Conservation (phyloP, 2,113 vertebrate genomes). For the Haemorhous mexicanus region DNA sequence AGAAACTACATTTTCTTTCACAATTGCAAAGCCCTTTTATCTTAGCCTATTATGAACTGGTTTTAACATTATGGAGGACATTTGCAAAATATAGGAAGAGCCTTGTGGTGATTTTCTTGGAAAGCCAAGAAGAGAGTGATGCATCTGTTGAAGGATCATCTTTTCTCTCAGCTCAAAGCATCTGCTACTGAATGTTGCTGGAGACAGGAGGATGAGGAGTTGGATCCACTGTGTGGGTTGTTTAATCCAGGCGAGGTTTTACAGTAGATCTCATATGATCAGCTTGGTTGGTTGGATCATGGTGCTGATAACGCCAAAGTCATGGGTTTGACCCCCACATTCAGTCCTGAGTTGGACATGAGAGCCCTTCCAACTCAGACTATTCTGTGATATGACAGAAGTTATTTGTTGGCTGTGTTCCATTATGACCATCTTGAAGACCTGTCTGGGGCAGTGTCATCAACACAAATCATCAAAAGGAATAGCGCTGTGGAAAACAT, state of each 20-base stretch:
- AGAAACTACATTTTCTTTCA: background rate
- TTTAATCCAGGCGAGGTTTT: background rate
- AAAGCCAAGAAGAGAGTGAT: background rate
- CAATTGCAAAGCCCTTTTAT: background rate
- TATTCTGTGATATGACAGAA: background rate
- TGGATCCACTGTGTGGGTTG: background rate
- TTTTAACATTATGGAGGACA: background rate
- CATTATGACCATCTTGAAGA: background rate
- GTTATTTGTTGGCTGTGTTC: background rate
- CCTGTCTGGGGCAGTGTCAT: background rate
- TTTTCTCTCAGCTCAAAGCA: background rate
- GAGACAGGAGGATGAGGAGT: background rate
- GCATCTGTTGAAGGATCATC: background rate
- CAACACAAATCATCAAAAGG: background rate
- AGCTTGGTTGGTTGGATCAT: background rate
- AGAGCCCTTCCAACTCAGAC: background rate
- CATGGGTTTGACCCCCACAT: background rate
- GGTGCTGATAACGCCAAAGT: background rate
- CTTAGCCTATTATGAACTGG: background rate
- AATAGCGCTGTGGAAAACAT: background rate
- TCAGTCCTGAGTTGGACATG: background rate
- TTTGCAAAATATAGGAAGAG: background rate
- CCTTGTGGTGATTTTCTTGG: background rate
- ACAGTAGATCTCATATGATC: background rate
- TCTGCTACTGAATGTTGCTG: background rate